These are phyloP conservation scores for Triops longicaudatus DNA, from an alignment of 1,140 invertebrate species.

Conservation along the genomic window DNA sequence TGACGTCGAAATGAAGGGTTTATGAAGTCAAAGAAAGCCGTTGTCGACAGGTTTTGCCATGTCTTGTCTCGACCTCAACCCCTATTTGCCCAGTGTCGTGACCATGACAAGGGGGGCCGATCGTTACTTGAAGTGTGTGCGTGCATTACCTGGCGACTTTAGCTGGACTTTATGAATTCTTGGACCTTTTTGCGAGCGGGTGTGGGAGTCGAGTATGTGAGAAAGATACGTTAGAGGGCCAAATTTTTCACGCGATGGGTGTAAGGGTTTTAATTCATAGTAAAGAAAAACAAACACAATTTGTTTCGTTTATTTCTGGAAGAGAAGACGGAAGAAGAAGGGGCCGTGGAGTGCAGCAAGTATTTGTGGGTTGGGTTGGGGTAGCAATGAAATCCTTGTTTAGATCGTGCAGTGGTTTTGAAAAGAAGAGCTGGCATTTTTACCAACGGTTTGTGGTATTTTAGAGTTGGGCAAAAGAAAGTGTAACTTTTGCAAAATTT, in stretches of 20 bases:
- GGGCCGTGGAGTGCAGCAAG: neutral
- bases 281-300: neutral
- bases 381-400: neutral
- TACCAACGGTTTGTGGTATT: too few species aligned
- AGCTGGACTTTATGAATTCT: constrained; percentile 8
- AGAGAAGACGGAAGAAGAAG: neutral
- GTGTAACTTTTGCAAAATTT: neutral
- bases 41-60: constrained; percentile 11
- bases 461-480: neutral
- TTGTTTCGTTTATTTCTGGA: neutral
- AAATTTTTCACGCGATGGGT: constrained; percentile 15
- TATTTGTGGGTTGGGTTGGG: neutral
- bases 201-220: neutral
- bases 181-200: neutral
- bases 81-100: constrained; percentile 5
- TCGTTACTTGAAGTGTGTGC: constrained; percentile 14
- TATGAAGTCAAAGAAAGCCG: constrained; percentile 36
- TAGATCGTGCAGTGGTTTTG: constrained; percentile 1
- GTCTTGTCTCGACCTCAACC: constrained; percentile 14
- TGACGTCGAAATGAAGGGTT: constrained; percentile 88
- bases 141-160: constrained; percentile 12
- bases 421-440: neutral
- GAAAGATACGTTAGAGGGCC: constrained; percentile 8
- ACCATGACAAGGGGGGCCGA: constrained; percentile 9
- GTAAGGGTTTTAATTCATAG: constrained; percentile 15